Percentiles rank a stretch among this genome's conserved stretches.
Conservation (phyloP, 2,113 vertebrate genomes). For the Gadus chalcogrammus region DNA sequence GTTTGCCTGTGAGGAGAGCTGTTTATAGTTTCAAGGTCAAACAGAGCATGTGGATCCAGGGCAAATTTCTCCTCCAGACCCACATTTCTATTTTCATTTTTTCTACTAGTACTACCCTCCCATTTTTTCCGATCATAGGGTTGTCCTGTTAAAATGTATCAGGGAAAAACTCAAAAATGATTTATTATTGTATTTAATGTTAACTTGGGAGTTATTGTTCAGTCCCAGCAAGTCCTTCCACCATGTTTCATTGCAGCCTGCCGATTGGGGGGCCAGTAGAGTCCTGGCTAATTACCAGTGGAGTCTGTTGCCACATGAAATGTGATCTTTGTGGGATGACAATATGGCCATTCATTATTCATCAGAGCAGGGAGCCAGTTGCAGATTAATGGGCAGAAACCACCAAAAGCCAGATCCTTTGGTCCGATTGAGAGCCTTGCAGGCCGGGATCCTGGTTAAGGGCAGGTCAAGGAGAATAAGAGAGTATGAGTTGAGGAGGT, state of each 20-base stretch:
- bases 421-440: neutral
- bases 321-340: slow-evolving; percentile 65
- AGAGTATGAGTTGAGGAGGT: neutral
- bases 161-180: neutral
- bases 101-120: neutral
- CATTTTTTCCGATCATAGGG: no score
- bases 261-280: slow-evolving; percentile 33
- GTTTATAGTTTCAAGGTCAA: slow-evolving; percentile 48
- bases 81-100: slow-evolving; percentile 10
- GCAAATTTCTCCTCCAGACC: slow-evolving; percentile 46
- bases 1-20: no score
- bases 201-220: neutral
- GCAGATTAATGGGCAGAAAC: slow-evolving; percentile 61
- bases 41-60: slow-evolving; percentile 14
- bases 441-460: slow-evolving; percentile 17
- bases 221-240: neutral
- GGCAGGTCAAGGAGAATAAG: slow-evolving; percentile 10
- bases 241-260: no score
- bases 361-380: slow-evolving; percentile 55
- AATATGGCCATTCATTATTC: slow-evolving; percentile 76
- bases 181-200: neutral
- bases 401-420: slow-evolving; percentile 60
- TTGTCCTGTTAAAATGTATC: neutral
- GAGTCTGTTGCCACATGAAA: slow-evolving; percentile 65
- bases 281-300: slow-evolving; percentile 60